Percentiles rank a stretch among this genome's conserved stretches.
phyloP scores from a whole-genome alignment of 2,113 vertebrate species.

The Chroicocephalus ridibundus region DNA sequence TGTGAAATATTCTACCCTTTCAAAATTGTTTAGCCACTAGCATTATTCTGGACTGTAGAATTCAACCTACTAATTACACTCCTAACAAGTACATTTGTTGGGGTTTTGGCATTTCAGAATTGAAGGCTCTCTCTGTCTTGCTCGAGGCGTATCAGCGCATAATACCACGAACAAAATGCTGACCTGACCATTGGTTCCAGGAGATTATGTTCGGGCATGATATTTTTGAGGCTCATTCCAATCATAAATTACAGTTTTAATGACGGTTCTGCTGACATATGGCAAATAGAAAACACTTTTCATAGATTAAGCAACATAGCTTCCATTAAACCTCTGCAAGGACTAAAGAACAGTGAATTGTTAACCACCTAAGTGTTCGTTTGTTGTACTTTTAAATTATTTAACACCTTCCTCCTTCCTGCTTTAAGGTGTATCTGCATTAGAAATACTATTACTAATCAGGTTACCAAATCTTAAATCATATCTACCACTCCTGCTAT shows the following conservation, averaged over 20 bases:
- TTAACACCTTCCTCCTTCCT: constrained; percentile 31
- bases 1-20: background rate
- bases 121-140: constrained; percentile 49
- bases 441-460: constrained; percentile 15
- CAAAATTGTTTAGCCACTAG: background rate
- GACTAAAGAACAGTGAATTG: background rate
- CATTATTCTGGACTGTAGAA: background rate
- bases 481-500: background rate
- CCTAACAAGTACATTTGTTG: background rate
- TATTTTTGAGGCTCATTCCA: constrained; percentile 45
- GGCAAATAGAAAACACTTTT: constrained; percentile 43
- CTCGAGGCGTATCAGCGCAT: background rate
- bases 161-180: constrained; percentile 40
- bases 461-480: background rate
- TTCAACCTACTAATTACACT: background rate
- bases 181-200: constrained; percentile 30
- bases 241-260: constrained; percentile 57
- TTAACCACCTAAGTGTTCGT: background rate
- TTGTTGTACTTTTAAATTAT: constrained; percentile 57
- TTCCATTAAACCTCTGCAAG: constrained; percentile 36
- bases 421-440: constrained; percentile 23
- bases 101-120: constrained; percentile 47
- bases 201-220: background rate
- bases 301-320: constrained; percentile 41
- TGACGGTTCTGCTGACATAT: constrained; percentile 41